Percentiles rank a stretch among this genome's conserved stretches.
Conservation (phyloP, 2,797 vertebrate genomes). For the Strix occidentalis region DNA sequence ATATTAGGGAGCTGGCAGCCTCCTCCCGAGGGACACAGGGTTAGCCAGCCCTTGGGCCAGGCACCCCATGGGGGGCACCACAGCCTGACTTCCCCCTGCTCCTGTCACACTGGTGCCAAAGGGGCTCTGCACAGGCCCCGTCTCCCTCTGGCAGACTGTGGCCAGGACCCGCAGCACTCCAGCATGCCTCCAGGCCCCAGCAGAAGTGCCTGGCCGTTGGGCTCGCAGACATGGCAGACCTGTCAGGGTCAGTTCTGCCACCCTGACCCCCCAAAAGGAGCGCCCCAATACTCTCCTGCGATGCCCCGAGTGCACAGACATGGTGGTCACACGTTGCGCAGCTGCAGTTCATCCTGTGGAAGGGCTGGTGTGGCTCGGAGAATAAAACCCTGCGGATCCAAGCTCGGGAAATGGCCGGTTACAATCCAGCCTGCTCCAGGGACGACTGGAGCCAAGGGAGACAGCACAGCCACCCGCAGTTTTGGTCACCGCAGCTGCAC, state of each 20-base stretch:
- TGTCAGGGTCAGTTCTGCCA: neutral
- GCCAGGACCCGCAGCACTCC: neutral
- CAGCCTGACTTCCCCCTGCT: neutral
- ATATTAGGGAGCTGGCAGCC: neutral
- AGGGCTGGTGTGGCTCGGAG: neutral
- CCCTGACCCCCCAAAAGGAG: neutral
- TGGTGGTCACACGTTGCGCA: accelerated
- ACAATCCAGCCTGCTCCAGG: neutral
- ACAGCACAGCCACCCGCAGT: neutral
- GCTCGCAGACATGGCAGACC: neutral
- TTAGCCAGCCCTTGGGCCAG: neutral
- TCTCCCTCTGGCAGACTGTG: neutral
- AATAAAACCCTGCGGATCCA: neutral
- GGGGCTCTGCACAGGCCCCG: accelerated
- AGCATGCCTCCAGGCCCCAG: neutral
- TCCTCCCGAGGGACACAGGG: neutral
- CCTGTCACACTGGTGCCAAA: neutral
- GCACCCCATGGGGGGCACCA: accelerated
- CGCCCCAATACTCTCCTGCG: accelerated
- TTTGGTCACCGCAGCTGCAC: neutral
- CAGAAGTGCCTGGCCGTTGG: neutral
- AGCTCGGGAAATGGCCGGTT: neutral
- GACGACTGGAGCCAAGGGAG: neutral
- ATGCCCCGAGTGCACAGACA: accelerated
- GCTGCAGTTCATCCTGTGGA: neutral